These are phyloP conservation scores for Eubucco bourcierii DNA, from an alignment of 2,113 vertebrate species.

Conservation along the genomic window DNA sequence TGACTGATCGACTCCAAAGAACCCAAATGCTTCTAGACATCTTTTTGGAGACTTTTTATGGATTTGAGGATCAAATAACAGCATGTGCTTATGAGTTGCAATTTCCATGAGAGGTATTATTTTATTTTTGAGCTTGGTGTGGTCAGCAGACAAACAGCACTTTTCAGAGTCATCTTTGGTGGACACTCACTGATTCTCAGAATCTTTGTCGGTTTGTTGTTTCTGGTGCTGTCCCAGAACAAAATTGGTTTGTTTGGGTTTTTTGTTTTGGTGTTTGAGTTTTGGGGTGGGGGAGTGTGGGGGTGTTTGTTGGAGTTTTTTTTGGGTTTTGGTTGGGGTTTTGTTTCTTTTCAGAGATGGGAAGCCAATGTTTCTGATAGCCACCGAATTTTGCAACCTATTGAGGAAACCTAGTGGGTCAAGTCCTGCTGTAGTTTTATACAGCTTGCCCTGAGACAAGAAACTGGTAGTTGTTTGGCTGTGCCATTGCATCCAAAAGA, in stretches of 20 bases:
- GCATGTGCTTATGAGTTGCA: neutral
- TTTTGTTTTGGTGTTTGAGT: too few relatives aligned
- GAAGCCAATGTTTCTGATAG: neutral
- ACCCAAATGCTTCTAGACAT: neutral
- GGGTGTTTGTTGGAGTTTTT: too few relatives aligned
- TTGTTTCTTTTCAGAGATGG: neutral
- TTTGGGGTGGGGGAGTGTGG: too few relatives aligned
- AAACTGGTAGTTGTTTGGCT: neutral
- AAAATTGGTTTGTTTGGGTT: neutral
- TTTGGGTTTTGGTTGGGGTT: too few relatives aligned
- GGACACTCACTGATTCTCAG: neutral
- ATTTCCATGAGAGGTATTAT: neutral
- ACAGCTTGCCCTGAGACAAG: neutral
- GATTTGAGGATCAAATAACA: neutral
- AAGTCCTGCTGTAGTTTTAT: neutral
- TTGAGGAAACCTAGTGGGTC: neutral
- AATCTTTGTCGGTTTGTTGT: neutral
- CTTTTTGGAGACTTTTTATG: neutral
- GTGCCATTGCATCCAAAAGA: neutral
- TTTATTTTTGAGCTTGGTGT: neutral
- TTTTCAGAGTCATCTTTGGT: neutral
- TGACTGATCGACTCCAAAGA: neutral
- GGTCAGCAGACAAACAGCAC: neutral
- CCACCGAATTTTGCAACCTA: neutral
- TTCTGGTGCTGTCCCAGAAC: neutral